A percentile compares a stretch with the other conserved stretches of the same genome.
phyloP scores from a whole-genome alignment of 1,140 invertebrate species.

The Carposina sasakii region DNA sequence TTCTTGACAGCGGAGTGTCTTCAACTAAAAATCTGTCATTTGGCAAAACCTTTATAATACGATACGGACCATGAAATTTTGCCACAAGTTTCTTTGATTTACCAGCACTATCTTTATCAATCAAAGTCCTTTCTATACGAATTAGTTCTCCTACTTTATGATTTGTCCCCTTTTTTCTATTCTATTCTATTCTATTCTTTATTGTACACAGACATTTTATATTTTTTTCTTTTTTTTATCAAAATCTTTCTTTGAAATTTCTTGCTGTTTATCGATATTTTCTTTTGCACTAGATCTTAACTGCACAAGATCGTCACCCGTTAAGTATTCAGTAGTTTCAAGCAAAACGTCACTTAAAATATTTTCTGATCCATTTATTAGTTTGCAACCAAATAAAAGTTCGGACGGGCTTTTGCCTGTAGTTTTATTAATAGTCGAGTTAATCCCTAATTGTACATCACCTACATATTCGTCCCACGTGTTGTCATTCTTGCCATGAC shows the following conservation, averaged over 20 bases:
- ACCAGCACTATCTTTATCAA: slow-evolving; percentile 16
- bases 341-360: slow-evolving; percentile 16
- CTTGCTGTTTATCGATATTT: slow-evolving; percentile 9
- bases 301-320: slow-evolving; percentile 8
- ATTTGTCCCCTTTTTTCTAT: slow-evolving; percentile 14
- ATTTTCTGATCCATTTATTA: slow-evolving; percentile 12
- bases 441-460: slow-evolving; percentile 31
- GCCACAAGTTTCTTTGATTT: too few species aligned
- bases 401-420: too few species aligned
- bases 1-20: too few species aligned
- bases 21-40: too few species aligned
- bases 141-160: slow-evolving; percentile 18
- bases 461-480: slow-evolving; percentile 28
- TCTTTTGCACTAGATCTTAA: slow-evolving; percentile 9
- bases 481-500: slow-evolving; percentile 24
- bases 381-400: slow-evolving; percentile 29
- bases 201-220: too few species aligned
- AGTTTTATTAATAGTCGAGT: too few species aligned
- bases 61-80: slow-evolving; percentile 26
- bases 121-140: slow-evolving; percentile 24
- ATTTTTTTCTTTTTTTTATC: too few species aligned
- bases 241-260: slow-evolving; percentile 11
- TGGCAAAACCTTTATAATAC: slow-evolving; percentile 13
- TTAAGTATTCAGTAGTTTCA: slow-evolving; percentile 4
- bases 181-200: too few species aligned